Percentiles rank a stretch among this genome's conserved stretches.
Evolutionary conservation across 1,140 invertebrate species (phyloP).

Genomic region (Pseudobourletiella spinata): DNA sequence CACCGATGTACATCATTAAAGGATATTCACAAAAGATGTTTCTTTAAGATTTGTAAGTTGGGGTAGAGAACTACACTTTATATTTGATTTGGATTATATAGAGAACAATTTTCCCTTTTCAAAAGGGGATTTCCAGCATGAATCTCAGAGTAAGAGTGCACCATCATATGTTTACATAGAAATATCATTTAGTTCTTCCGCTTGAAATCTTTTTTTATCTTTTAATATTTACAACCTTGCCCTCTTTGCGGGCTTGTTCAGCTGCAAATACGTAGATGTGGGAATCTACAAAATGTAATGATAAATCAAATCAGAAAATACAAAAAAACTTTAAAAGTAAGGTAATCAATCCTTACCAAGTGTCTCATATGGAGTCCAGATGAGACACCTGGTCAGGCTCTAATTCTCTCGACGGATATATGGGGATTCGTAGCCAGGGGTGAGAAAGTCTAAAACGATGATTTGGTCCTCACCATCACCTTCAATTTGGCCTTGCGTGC

Average conservation of each 20-base stretch:
- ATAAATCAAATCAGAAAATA: not conserved
- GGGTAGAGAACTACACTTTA: too few species aligned
- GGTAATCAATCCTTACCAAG: slow-evolving; percentile 20
- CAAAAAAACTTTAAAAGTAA: not conserved
- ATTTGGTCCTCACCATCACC: slow-evolving; percentile 33
- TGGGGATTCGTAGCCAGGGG: slow-evolving; percentile 15
- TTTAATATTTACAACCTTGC: slow-evolving; percentile 26
- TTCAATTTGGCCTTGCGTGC: slow-evolving; percentile 32
- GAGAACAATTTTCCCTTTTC: too few species aligned
- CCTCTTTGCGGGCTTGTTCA: slow-evolving; percentile 21
- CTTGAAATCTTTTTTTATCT: slow-evolving; percentile 29
- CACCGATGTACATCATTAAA: too few species aligned
- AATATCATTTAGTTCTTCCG: too few species aligned
- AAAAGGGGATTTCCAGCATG: too few species aligned
- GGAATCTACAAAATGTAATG: slow-evolving; percentile 25
- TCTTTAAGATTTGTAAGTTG: too few species aligned
- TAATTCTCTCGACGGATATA: slow-evolving; percentile 27
- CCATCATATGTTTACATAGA: too few species aligned
- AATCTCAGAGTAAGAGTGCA: too few species aligned
- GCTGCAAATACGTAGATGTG: slow-evolving; percentile 35
- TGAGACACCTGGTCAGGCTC: slow-evolving; percentile 7
- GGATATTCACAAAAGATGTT: slow-evolving; percentile 1
- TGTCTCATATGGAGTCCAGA: slow-evolving; percentile 33
- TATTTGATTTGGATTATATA: too few species aligned
- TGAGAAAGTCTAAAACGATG: slow-evolving; percentile 37